A percentile compares a stretch with the other conserved stretches of the same genome.
Evolutionary conservation across 2,797 vertebrate species (phyloP).

Genomic region (Bryconaethiops microstoma): DNA sequence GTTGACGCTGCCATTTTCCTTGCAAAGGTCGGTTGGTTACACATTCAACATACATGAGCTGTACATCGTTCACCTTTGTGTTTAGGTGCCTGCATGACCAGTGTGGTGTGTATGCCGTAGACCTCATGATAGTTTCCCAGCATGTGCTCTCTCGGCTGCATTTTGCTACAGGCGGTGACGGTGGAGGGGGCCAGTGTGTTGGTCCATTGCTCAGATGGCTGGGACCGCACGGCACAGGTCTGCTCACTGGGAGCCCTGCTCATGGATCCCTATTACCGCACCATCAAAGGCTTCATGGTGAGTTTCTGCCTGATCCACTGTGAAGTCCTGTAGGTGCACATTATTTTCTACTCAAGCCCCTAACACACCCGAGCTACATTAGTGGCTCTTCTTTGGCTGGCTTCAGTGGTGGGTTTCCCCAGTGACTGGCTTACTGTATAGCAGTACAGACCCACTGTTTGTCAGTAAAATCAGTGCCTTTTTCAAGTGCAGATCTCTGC

Average conservation of each 20-base stretch:
- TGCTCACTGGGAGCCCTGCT: slow-evolving; percentile 92
- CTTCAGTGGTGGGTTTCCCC: neutral
- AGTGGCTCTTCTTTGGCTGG: neutral
- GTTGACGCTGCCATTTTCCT: slow-evolving; percentile 93
- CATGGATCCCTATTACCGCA: slow-evolving; percentile 96
- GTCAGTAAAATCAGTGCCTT: neutral
- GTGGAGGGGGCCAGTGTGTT: slow-evolving; percentile 91
- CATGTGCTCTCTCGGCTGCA: neutral
- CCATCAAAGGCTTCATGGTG: slow-evolving; percentile 97
- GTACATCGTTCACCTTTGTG: neutral
- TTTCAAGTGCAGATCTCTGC: neutral
- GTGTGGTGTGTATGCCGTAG: neutral
- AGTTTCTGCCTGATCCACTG: neutral
- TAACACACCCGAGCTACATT: neutral
- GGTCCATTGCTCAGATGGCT: slow-evolving; percentile 97
- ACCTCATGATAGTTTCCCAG: neutral
- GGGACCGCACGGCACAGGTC: slow-evolving; percentile 97
- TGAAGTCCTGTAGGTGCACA: neutral
- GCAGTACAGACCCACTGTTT: neutral
- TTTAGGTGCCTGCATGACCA: neutral
- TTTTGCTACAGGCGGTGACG: slow-evolving; percentile 82
- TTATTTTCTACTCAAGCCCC: neutral
- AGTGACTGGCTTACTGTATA: neutral
- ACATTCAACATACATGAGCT: neutral
- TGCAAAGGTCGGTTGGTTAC: slow-evolving; percentile 79